These are phyloP conservation scores for Drosophila neonasuta DNA, from an alignment of 2,888 invertebrate genomes.

Conservation along the genomic window DNA sequence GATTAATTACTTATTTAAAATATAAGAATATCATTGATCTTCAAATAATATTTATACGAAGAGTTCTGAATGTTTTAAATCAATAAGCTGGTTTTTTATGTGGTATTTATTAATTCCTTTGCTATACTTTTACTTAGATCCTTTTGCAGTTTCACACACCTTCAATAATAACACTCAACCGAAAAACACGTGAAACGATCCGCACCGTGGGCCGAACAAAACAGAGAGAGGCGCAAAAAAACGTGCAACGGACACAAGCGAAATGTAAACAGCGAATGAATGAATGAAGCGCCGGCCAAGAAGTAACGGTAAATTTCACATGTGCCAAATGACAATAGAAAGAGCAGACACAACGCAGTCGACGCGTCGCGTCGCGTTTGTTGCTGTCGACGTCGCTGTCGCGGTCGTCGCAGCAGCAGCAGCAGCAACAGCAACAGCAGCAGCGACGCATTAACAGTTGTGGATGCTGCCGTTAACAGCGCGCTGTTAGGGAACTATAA, in stretches of 20 bases:
- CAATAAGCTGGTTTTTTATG: background rate
- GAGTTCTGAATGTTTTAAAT: no score
- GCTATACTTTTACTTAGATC: background rate
- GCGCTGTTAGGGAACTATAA: slow-evolving; percentile 45
- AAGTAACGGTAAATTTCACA: slow-evolving; percentile 79
- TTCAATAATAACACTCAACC: background rate
- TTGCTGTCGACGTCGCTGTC: slow-evolving; percentile 26
- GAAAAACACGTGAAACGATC: slow-evolving; percentile 1
- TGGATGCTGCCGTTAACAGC: slow-evolving; percentile 60
- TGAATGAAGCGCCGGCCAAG: slow-evolving; percentile 72
- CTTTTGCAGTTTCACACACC: background rate
- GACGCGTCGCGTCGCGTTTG: slow-evolving; percentile 27
- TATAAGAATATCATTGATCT: no score
- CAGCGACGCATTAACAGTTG: slow-evolving; percentile 44
- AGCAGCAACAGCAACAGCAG: slow-evolving; percentile 13
- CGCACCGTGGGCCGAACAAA: slow-evolving; percentile 24
- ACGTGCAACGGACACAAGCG: slow-evolving; percentile 59
- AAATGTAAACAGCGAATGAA: slow-evolving; percentile 79
- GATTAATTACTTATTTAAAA: no score
- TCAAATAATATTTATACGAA: no score
- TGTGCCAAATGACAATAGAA: slow-evolving; percentile 76
- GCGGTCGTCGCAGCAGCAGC: slow-evolving; percentile 15
- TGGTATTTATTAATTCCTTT: background rate
- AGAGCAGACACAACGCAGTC: slow-evolving; percentile 45
- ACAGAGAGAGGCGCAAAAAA: slow-evolving; percentile 20